Base-by-base conservation (phyloP, 2,888 invertebrate species). In the Dermolepida albohirtum region DNA sequence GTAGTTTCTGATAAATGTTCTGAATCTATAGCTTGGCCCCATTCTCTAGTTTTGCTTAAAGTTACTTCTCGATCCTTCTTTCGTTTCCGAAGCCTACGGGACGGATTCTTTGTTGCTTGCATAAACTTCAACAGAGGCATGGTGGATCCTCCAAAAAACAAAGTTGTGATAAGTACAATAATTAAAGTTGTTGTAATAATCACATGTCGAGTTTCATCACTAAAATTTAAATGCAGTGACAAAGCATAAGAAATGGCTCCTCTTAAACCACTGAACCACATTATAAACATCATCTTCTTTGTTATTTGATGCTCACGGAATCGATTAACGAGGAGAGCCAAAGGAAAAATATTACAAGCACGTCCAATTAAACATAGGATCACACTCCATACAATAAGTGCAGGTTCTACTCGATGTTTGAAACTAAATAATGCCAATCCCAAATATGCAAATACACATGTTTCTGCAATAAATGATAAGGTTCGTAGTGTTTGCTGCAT, bases 401-500 rank as follows among this genome's bases (percentile, higher is more conserved):
- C 94, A 14, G 93, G 90, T 82, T 97, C 95, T 41, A 97, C 93
- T 67, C 95, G 90, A 81, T 98, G 95, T 74, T 93, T 90, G 83
- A 98, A 98, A 79, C 98, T 98, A 84, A 92, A 96, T 72, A 97
- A 89, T 29, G 97, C 97, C 76, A 97, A 84, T 64, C 97, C 99
- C 67, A 99, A 87, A 80, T 99, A 99, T 4, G 98, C 98, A 87
- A 99, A 99, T 0, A 99, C 98, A 83, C 97, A 97, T 0, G 98
- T 98, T 85, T 99, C 98, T 74, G 95, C 98, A 72, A 98, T 97
- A 79, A 99, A 98, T 1, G 99, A 95, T 68, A 99, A 85, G 0
- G 98, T 98, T 78, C 97, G 88, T 90, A 99, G 95, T 0, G 98
- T 98, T 84, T 98, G 98, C 82, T 98, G 98, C 93, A 99, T 98